phyloP scores from a whole-genome alignment of 2,113 vertebrate genomes.

The Nesoenas mayeri region DNA sequence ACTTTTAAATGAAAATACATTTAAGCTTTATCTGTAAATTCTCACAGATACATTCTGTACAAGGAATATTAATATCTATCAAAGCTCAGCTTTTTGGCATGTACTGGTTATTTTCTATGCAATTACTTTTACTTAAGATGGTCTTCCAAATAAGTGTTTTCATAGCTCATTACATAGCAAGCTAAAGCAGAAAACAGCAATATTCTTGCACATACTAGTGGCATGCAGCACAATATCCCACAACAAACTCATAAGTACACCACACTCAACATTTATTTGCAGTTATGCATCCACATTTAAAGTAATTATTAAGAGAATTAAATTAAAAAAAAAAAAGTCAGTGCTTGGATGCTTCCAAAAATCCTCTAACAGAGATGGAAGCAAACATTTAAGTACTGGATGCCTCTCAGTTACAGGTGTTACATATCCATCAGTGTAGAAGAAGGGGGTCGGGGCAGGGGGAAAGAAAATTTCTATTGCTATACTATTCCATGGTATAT shows the following conservation, averaged over 20 bases:
- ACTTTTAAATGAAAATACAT: not conserved
- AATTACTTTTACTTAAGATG: not conserved
- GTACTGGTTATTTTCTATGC: not conserved
- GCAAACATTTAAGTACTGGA: constrained; percentile 57
- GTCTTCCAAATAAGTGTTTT: not conserved
- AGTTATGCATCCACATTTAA: constrained; percentile 76
- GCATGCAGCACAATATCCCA: constrained; percentile 83
- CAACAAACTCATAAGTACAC: constrained; percentile 91
- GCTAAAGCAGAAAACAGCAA: constrained; percentile 13
- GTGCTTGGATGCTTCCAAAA: constrained; percentile 34
- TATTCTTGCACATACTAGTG: not conserved
- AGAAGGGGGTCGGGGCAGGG: not conserved
- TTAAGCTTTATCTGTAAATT: not conserved
- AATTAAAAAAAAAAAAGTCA: not conserved
- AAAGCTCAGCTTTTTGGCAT: not conserved
- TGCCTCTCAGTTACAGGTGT: constrained; percentile 69
- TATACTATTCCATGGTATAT: not conserved
- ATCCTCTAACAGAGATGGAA: constrained; percentile 45
- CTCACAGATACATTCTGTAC: not conserved
- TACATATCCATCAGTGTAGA: constrained; percentile 45
- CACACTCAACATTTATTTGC: constrained; percentile 96
- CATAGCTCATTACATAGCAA: not conserved
- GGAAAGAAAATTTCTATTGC: not conserved
- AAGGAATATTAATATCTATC: not conserved
- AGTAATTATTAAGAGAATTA: constrained; percentile 60